Evolutionary conservation across 2,888 invertebrate genomes (phyloP).

Genomic region (Amblyjoppa proteus): DNA sequence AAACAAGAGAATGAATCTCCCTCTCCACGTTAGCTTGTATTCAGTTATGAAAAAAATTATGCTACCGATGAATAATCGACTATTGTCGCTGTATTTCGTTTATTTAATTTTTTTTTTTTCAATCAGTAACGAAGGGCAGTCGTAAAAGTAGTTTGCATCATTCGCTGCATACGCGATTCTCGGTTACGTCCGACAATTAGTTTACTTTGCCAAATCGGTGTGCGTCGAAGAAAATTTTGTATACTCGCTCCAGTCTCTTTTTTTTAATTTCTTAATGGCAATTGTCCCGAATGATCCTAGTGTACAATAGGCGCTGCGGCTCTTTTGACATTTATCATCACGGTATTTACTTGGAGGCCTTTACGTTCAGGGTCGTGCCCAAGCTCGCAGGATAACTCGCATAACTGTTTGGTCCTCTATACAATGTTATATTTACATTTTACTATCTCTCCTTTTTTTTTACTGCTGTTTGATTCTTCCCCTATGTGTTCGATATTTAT

Average conservation of each 20-base stretch:
- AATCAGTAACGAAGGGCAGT: background rate
- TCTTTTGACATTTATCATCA: conserved; percentile 58
- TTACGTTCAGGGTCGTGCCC: conserved; percentile 80
- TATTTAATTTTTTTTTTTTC: background rate
- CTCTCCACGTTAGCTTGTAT: conserved; percentile 19
- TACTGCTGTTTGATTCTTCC: background rate
- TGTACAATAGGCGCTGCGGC: conserved; percentile 57
- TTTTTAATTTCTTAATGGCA: conserved; percentile 26
- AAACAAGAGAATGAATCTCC: conserved; percentile 51
- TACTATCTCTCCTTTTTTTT: conserved; percentile 11
- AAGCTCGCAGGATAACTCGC: conserved; percentile 73
- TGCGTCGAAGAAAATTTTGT: conserved; percentile 45
- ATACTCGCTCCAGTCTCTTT: conserved; percentile 52
- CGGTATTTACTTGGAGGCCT: conserved; percentile 71
- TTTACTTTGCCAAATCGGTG: conserved; percentile 49
- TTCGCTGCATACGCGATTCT: conserved; percentile 31
- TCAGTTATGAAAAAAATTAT: background rate
- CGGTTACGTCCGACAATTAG: background rate
- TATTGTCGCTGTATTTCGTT: background rate
- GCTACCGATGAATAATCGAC: background rate
- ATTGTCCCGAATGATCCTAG: conserved; percentile 41
- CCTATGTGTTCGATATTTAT: conserved; percentile 4
- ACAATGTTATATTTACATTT: conserved; percentile 23
- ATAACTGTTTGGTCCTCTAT: conserved; percentile 24
- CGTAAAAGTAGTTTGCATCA: conserved; percentile 37